phyloP scores from a whole-genome alignment of 2,797 vertebrate genomes.

The Pygocentrus nattereri region DNA sequence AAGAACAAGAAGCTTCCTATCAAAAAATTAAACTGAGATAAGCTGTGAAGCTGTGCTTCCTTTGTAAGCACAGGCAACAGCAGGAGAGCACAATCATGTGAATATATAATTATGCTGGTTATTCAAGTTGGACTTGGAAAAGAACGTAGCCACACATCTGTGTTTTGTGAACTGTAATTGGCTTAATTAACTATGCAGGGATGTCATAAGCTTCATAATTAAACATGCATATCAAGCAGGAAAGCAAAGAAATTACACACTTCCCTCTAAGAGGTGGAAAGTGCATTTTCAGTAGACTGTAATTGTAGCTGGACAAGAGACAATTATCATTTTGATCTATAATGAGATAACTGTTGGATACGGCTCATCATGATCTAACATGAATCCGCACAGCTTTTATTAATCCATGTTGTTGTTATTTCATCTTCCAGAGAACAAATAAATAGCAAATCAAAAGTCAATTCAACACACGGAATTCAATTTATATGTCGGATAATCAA shows the following conservation, averaged over 20 bases:
- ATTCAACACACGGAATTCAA: neutral
- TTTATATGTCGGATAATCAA: constrained; percentile 18
- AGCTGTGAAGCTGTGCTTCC: constrained; percentile 51
- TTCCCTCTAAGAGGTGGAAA: neutral
- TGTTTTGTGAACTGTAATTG: constrained; percentile 35
- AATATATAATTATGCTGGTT: constrained; percentile 26
- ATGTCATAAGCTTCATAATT: neutral
- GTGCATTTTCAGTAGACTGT: neutral
- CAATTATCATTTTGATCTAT: constrained; percentile 3
- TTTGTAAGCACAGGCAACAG: constrained; percentile 22
- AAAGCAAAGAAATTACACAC: neutral
- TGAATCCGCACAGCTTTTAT: neutral
- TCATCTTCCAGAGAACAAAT: neutral
- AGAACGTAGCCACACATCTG: constrained; percentile 25
- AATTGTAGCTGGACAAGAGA: neutral
- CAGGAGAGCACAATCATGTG: constrained; percentile 22
- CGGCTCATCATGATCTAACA: neutral
- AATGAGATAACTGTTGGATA: constrained; percentile 2
- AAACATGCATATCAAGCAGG: neutral
- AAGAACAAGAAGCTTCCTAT: constrained; percentile 34
- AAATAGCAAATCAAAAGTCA: constrained; percentile 4
- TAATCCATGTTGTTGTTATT: neutral
- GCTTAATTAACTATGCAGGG: constrained; percentile 21
- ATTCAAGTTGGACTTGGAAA: constrained; percentile 7
- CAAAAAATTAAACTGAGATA: constrained; percentile 44